A percentile compares a stretch with the other conserved stretches of the same genome.
Conservation (phyloP, 2,797 vertebrate genomes). For the Helicolenus hilgendorfi region DNA sequence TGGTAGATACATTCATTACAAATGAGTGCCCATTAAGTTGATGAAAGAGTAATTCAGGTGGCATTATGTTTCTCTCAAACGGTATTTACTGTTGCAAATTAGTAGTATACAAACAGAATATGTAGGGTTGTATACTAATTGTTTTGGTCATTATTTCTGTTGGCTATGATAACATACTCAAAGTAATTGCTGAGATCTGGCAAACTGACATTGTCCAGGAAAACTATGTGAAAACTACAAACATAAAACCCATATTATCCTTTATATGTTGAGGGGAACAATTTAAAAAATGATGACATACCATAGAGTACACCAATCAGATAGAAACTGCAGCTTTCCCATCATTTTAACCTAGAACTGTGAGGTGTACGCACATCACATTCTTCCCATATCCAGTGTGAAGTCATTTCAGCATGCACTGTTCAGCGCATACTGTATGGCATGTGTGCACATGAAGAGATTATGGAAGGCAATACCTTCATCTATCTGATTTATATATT, state of each 20-base stretch:
- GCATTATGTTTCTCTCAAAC: too few relatives aligned
- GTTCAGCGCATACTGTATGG: neutral
- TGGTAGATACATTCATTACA: neutral
- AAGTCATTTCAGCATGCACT: neutral
- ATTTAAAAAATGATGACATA: too few relatives aligned
- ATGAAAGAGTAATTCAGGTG: neutral
- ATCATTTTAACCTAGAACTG: neutral
- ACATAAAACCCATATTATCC: too few relatives aligned
- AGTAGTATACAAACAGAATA: neutral
- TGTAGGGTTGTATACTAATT: neutral
- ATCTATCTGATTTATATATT: slow-evolving; percentile 57
- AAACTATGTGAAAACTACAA: too few relatives aligned
- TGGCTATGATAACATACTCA: too few relatives aligned
- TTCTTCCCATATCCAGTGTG: neutral
- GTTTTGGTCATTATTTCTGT: neutral
- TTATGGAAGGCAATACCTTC: slow-evolving; percentile 12
- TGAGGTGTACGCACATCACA: neutral
- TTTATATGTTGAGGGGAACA: too few relatives aligned
- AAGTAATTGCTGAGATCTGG: too few relatives aligned
- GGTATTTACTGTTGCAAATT: neutral
- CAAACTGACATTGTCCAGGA: too few relatives aligned
- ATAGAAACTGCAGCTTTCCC: neutral
- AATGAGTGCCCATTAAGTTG: neutral
- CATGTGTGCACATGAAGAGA: neutral
- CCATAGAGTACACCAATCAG: too few relatives aligned